Percentiles rank a stretch among this genome's conserved stretches.
These are phyloP conservation scores for Centropus bengalensis DNA, from an alignment of 2,113 vertebrate genomes.

Conservation along the genomic window DNA sequence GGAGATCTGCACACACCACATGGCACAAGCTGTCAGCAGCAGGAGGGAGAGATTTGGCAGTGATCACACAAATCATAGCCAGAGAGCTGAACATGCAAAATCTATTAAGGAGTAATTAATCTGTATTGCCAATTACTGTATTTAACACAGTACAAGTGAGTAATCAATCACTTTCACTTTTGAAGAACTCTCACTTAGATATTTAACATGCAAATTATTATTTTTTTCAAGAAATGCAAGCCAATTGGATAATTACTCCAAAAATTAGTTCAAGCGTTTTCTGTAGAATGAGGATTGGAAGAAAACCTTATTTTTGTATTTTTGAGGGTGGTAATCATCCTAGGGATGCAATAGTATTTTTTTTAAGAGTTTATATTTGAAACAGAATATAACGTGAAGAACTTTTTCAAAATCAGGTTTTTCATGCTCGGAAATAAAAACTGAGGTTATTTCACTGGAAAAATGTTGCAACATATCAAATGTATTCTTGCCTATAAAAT, in stretches of 20 bases:
- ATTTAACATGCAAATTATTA: neutral
- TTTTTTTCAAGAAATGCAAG: neutral
- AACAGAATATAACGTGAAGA: neutral
- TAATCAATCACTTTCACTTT: neutral
- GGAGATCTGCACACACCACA: constrained; percentile 26
- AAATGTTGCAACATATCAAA: neutral
- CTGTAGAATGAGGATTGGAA: neutral
- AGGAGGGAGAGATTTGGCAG: neutral
- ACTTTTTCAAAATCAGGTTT: neutral
- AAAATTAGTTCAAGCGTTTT: neutral
- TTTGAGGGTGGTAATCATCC: neutral
- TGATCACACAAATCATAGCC: neutral
- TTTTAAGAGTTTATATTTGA: neutral
- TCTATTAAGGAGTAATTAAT: neutral
- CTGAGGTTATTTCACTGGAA: neutral
- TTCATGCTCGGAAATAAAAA: neutral
- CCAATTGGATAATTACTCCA: neutral
- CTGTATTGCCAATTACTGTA: neutral
- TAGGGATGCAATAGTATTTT: neutral
- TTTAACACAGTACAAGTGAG: neutral
- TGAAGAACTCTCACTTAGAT: neutral
- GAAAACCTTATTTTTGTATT: neutral
- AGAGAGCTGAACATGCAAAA: neutral
- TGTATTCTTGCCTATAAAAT: neutral
- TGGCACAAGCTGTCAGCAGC: constrained; percentile 7